Conservation (phyloP, 2,797 vertebrate species). For the Microhierax caerulescens region DNA sequence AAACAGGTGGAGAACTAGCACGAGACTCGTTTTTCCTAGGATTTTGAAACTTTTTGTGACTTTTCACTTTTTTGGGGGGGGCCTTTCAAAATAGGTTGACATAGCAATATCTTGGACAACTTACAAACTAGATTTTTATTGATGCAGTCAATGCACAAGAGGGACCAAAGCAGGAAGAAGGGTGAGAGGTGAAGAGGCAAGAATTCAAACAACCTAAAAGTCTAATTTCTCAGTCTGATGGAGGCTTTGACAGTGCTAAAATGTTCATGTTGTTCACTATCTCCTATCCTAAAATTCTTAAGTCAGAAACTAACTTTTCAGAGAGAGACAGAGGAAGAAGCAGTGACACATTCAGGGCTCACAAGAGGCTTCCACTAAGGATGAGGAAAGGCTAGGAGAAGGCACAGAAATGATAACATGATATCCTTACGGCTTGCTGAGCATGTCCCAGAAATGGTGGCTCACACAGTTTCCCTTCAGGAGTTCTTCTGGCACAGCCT, state of each 20-base stretch:
- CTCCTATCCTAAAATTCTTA: not conserved
- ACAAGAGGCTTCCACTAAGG: not conserved
- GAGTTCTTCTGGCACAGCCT: not conserved
- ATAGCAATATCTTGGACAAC: not conserved
- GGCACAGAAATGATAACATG: not conserved
- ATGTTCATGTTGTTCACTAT: not conserved
- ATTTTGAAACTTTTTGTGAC: not conserved
- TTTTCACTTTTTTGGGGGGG: not conserved
- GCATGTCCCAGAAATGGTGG: not conserved
- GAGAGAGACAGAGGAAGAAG: not conserved
- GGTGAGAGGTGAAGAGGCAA: not conserved
- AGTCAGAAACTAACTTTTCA: not conserved
- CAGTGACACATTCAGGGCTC: not conserved
- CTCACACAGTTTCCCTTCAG: not conserved
- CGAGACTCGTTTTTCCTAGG: not conserved
- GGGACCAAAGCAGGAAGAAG: not conserved
- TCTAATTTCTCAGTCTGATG: not conserved
- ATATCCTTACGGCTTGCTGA: not conserved
- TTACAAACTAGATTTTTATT: not conserved
- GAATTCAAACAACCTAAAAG: not conserved
- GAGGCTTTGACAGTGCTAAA: not conserved
- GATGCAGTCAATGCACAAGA: not conserved
- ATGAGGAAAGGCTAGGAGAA: not conserved
- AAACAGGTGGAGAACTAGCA: not conserved
- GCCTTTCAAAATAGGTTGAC: not conserved